Evolutionary conservation across 2,888 invertebrate genomes (phyloP).

Genomic region (Pegoplata infirma): DNA sequence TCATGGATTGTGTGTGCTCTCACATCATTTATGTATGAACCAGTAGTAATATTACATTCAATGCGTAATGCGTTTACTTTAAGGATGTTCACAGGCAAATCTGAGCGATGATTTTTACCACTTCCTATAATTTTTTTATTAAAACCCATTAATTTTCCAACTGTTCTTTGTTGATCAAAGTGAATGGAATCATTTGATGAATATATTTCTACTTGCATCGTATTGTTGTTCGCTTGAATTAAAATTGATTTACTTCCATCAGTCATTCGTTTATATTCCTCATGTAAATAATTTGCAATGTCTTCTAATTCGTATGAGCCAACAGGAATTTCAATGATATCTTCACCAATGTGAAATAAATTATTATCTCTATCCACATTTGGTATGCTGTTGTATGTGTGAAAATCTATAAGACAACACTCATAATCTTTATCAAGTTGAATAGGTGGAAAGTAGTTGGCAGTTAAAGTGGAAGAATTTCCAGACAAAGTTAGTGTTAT

Average conservation of each 20-base stretch:
- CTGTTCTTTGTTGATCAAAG: not conserved
- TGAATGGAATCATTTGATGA: not conserved
- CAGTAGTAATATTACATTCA: not conserved
- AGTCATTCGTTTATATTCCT: not conserved
- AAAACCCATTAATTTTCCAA: no score
- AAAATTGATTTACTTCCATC: not conserved
- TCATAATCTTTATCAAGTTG: not conserved
- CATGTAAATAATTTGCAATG: not conserved
- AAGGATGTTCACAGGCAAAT: not conserved
- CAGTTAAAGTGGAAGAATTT: not conserved
- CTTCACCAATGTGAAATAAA: no score
- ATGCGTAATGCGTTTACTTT: not conserved
- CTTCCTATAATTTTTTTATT: no score
- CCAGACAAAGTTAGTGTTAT: no score
- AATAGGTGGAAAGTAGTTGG: slow-evolving; percentile 1
- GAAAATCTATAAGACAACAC: not conserved
- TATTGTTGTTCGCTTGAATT: not conserved
- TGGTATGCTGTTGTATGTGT: not conserved
- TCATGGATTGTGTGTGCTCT: not conserved
- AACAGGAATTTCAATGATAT: no score
- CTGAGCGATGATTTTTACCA: no score
- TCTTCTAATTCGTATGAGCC: no score
- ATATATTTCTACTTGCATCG: not conserved
- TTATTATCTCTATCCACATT: not conserved
- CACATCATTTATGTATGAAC: not conserved